phyloP scores from a whole-genome alignment of 2,888 invertebrate species.

The Oasisia sp. region DNA sequence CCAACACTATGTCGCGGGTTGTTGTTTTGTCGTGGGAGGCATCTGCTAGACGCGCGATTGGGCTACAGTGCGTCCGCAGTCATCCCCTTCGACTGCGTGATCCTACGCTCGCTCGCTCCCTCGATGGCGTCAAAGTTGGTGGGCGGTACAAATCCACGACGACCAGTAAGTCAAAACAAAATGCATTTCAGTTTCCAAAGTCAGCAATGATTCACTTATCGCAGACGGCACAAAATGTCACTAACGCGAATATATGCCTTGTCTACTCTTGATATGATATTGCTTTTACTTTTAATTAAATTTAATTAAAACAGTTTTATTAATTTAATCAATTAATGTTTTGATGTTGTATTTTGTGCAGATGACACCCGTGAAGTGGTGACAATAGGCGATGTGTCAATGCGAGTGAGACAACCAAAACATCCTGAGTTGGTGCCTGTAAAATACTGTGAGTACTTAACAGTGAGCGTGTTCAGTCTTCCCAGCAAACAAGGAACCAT shows the following conservation, averaged over 20 bases:
- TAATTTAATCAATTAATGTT: not conserved
- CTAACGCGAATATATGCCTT: too few species aligned
- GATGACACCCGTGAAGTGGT: constrained; percentile 36
- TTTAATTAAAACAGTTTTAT: too few species aligned
- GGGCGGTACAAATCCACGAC: constrained; percentile 9
- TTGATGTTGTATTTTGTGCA: not conserved
- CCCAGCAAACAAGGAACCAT: too few species aligned
- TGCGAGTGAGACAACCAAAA: constrained; percentile 68
- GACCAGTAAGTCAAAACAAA: not conserved
- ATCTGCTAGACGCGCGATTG: not conserved
- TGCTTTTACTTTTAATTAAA: too few species aligned
- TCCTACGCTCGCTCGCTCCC: not conserved
- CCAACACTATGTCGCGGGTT: not conserved
- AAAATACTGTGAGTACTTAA: constrained; percentile 72
- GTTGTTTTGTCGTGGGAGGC: not conserved
- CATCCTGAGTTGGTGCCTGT: constrained; percentile 85
- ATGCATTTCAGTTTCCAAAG: not conserved
- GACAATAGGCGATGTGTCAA: constrained; percentile 60
- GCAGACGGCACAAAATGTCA: too few species aligned
- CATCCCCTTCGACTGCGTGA: not conserved
- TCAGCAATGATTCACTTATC: too few species aligned
- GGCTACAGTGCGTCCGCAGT: not conserved
- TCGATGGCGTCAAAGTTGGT: not conserved
- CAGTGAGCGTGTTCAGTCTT: not conserved
- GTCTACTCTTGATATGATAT: too few species aligned